Conservation (phyloP, 2,888 invertebrate genomes). For the Polydrusus tereticollis region DNA sequence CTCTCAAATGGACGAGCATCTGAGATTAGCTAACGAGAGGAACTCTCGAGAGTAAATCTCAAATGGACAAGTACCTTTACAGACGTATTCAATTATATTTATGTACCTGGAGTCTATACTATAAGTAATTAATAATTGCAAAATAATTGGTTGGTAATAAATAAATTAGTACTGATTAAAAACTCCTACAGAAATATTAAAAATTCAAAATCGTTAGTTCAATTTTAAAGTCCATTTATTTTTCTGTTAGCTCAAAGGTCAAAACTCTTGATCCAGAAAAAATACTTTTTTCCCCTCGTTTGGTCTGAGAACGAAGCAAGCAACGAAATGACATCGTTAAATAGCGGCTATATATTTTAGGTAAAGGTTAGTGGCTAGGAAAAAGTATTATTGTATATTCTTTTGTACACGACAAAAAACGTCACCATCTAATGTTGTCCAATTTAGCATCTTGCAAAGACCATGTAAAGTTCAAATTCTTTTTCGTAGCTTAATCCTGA, state of each 20-base stretch:
- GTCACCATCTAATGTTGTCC: neutral
- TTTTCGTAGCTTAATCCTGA: neutral
- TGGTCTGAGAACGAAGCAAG: conserved; percentile 26
- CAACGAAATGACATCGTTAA: conserved; percentile 35
- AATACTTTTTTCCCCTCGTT: conserved; percentile 22
- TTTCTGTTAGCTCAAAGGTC: neutral
- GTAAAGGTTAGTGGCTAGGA: conserved; percentile 28
- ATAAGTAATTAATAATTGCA: too few species aligned
- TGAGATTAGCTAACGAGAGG: too few species aligned
- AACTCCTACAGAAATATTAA: too few species aligned
- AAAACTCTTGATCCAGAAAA: conserved; percentile 14
- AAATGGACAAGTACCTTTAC: too few species aligned
- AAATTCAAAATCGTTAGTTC: neutral
- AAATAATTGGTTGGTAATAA: too few species aligned
- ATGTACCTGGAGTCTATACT: too few species aligned
- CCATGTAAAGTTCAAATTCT: neutral
- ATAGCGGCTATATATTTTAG: conserved; percentile 37
- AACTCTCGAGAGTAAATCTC: too few species aligned
- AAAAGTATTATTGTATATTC: conserved; percentile 6
- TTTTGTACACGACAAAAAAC: conserved; percentile 5
- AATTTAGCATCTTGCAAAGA: neutral
- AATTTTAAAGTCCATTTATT: neutral
- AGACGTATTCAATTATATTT: too few species aligned
- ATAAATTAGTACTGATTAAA: too few species aligned
- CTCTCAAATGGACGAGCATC: too few species aligned